Percentiles rank a stretch among this genome's conserved stretches.
phyloP scores from a whole-genome alignment of 2,113 vertebrate genomes.

The Cygnus atratus region DNA sequence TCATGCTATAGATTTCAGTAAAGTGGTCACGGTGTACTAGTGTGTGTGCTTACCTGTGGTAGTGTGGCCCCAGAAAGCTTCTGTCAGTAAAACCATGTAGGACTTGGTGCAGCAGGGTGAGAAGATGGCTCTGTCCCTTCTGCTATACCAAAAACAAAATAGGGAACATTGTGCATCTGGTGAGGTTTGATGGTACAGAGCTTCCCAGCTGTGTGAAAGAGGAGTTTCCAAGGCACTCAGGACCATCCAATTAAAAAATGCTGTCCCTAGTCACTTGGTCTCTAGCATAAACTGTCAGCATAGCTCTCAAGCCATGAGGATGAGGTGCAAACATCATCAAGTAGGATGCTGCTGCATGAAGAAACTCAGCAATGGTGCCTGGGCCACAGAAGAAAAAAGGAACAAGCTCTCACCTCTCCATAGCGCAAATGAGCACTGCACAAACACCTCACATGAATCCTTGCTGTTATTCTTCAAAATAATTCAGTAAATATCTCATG shows the following conservation, averaged over 20 bases:
- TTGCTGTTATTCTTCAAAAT: not conserved
- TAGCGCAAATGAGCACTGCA: not conserved
- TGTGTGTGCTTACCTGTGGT: not conserved
- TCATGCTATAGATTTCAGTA: not conserved
- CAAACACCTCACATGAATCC: not conserved
- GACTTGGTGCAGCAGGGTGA: not conserved
- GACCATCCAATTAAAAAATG: not conserved
- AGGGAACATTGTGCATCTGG: not conserved
- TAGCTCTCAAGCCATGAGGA: fast-evolving
- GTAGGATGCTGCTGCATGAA: not conserved
- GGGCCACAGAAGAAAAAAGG: not conserved
- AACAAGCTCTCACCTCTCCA: not conserved
- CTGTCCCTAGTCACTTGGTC: not conserved
- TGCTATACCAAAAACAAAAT: not conserved
- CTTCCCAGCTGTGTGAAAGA: not conserved
- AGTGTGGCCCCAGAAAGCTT: not conserved
- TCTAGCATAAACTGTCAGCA: not conserved
- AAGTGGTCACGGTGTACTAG: not conserved
- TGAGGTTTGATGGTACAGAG: not conserved
- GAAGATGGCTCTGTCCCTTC: not conserved
- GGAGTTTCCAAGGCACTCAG: not conserved
- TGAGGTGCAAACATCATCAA: not conserved
- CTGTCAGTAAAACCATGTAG: not conserved
- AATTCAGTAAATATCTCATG: not conserved
- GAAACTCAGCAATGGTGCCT: not conserved